phyloP scores from a whole-genome alignment of 2,113 vertebrate genomes.

The Thalassoma bifasciatum region DNA sequence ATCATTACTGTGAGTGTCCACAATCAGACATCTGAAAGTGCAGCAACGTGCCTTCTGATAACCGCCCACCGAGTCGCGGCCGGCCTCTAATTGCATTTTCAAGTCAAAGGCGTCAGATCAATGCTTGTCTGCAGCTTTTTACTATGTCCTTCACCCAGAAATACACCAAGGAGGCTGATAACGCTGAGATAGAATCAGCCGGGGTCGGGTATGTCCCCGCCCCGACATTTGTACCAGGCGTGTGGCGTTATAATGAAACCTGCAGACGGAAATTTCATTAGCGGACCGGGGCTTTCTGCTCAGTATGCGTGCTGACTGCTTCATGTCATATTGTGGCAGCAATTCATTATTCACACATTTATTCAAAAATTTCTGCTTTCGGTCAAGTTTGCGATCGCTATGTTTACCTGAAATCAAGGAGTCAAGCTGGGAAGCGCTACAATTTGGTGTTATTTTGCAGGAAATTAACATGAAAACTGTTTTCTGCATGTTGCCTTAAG shows the following conservation, averaged over 20 bases:
- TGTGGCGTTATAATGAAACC: slow-evolving; percentile 44
- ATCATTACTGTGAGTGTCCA: slow-evolving; percentile 36
- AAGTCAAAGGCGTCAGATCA: slow-evolving; percentile 71
- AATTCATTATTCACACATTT: slow-evolving; percentile 50
- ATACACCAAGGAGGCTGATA: slow-evolving; percentile 55
- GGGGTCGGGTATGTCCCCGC: slow-evolving; percentile 58
- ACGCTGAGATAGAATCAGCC: slow-evolving; percentile 56
- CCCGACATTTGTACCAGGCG: slow-evolving; percentile 53
- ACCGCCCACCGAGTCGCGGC: slow-evolving; percentile 60
- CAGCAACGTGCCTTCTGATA: slow-evolving; percentile 39
- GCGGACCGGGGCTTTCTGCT: background rate
- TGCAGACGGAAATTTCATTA: slow-evolving; percentile 56
- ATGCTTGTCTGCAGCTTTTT: slow-evolving; percentile 60
- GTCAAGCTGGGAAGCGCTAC: background rate
- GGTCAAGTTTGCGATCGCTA: background rate
- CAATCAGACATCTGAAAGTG: slow-evolving; percentile 53
- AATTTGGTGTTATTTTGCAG: background rate
- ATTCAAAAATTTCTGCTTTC: slow-evolving; percentile 12
- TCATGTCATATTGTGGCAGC: slow-evolving; percentile 18
- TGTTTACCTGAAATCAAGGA: background rate
- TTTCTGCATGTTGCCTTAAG: background rate
- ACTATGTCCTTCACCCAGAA: slow-evolving; percentile 61
- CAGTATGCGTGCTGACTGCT: slow-evolving; percentile 21
- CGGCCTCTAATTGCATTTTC: slow-evolving; percentile 73
- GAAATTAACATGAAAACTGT: background rate